Evolutionary conservation across 2,113 vertebrate genomes (phyloP).

Genomic region (Pandion haliaetus): DNA sequence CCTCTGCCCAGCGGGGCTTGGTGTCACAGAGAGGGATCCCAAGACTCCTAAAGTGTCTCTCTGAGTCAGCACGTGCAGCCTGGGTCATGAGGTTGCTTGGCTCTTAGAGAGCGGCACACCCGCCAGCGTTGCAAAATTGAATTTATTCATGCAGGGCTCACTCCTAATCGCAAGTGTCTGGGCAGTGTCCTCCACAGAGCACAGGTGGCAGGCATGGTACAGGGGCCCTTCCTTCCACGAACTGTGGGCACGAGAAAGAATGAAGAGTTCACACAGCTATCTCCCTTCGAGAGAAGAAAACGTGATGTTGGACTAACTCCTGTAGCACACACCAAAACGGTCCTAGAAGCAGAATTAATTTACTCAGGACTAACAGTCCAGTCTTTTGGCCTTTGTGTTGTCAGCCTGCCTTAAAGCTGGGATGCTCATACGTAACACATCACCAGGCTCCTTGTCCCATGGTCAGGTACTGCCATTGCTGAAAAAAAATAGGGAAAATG

Average conservation of each 20-base stretch:
- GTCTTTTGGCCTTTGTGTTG: background rate
- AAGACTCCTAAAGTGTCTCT: background rate
- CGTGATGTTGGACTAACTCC: background rate
- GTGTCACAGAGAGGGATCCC: background rate
- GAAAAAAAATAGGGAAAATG: background rate
- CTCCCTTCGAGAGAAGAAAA: background rate
- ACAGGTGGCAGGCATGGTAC: fast-evolving
- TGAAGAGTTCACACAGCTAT: background rate
- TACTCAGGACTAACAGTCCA: background rate
- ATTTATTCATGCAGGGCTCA: background rate
- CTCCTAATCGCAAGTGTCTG: background rate
- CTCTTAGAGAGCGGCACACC: background rate
- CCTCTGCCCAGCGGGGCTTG: background rate
- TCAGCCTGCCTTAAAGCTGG: background rate
- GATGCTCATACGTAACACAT: background rate
- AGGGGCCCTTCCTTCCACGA: background rate
- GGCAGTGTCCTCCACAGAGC: background rate
- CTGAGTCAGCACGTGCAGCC: fast-evolving
- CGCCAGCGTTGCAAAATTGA: background rate
- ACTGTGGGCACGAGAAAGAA: background rate
- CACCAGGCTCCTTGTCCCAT: background rate
- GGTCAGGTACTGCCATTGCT: background rate
- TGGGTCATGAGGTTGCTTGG: background rate
- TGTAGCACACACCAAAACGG: background rate
- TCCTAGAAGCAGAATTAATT: background rate